Base-by-base conservation (phyloP, 1,140 invertebrate genomes). In the Aporrectodea caliginosa region DNA sequence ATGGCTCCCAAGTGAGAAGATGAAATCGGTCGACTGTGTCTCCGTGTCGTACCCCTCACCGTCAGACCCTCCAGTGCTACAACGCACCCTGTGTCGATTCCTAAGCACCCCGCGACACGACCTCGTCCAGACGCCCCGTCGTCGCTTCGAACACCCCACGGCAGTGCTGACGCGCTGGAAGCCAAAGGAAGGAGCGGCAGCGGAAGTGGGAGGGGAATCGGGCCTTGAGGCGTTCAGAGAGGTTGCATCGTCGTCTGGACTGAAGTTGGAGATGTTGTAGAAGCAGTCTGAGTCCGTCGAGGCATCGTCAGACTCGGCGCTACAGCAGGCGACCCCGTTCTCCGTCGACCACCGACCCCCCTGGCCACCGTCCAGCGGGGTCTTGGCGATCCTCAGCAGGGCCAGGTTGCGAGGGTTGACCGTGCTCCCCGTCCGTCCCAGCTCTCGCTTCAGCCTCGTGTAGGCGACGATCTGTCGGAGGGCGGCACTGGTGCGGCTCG, bases 381-480 rank as follows among this genome's bases (percentile, higher is more conserved):
- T 43, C 73, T 78, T 73, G 75, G 30, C 31, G 80, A 81, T 78
- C 58, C 77, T 69, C 30, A 35, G 32, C 2, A 78, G 76, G 22
- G 75, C 77, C 71, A 78, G 71, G 33, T 69, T 32, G 69, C 34
- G 22, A 31, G n/a, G 31, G 43, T 14, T n/a, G 34, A 27, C 43
- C 33, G n/a, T 58, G n/a, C 1, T 58, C 75, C 16, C 43, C 35
- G 43, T 43, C 43, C n/a, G 75, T 35, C 27, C 34, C 43, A 34
- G 77, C 27, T 43, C n/a, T 31, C 69, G 31, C 30, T 71, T 30
- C 29, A 73, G 58, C 68, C 77, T 68, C 16, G 29, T 32, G 71
- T 81, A 81, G 22, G 31, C 35, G 35, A 35, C 32, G 71, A 78
- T 30, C 77, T 81, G 77, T 12, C 71, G 30, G n/a, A 81, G 68